Conservation (phyloP, 2,113 vertebrate species). For the Amblyornis subalaris region DNA sequence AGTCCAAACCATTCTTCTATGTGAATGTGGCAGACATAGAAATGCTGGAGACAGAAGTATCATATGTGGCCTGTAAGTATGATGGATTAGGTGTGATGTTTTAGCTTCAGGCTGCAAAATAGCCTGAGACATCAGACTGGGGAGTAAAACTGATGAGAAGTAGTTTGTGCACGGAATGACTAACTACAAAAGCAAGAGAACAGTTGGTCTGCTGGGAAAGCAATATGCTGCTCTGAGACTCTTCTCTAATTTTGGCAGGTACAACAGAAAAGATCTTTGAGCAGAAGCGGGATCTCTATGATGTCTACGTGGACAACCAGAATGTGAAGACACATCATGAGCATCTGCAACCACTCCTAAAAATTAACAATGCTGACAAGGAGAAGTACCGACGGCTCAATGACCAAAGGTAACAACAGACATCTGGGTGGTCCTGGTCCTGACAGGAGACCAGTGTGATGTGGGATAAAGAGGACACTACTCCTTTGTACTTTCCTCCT, state of each 20-base stretch:
- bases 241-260: conserved; percentile 68
- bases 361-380: conserved; percentile 87
- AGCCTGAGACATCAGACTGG: background rate
- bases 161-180: background rate
- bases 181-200: background rate
- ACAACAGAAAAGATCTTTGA: conserved; percentile 99
- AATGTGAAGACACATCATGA: conserved; percentile 94
- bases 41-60: conserved; percentile 88
- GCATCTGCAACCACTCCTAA: conserved; percentile 86
- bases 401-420: conserved; percentile 85
- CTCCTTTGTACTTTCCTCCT: background rate
- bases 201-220: background rate
- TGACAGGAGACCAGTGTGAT: background rate
- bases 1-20: conserved; percentile 96
- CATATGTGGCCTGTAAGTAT: conserved; percentile 95
- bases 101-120: background rate
- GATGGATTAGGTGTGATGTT: background rate
- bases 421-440: background rate
- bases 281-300: conserved; percentile 92
- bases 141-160: background rate
- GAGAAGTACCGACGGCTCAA: conserved; percentile 94
- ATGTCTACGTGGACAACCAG: conserved; percentile 95
- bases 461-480: background rate
- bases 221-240: conserved; percentile 3
- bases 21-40: conserved; percentile 94